A percentile compares a stretch with the other conserved stretches of the same genome.
phyloP scores from a whole-genome alignment of 2,797 vertebrate species.

The Eospalax fontanierii region DNA sequence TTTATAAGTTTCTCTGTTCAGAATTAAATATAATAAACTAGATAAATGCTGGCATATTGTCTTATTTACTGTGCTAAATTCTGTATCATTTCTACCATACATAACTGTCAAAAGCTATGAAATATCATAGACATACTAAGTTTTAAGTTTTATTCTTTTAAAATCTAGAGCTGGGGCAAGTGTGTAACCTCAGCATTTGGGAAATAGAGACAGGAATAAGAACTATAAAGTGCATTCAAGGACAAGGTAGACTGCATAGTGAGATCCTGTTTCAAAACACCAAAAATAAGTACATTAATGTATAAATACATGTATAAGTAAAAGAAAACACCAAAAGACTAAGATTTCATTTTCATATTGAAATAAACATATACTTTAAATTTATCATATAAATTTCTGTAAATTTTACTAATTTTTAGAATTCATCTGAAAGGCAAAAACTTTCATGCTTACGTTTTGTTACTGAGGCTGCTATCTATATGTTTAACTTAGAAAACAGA shows the following conservation, averaged over 20 bases:
- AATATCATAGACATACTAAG: conserved; percentile 34
- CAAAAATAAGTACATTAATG: conserved; percentile 5
- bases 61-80: conserved; percentile 42
- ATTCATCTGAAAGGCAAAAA: conserved; percentile 55
- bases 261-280: background rate
- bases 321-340: background rate
- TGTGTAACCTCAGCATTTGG: too few relatives aligned
- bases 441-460: conserved; percentile 17
- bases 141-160: background rate
- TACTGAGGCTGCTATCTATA: background rate
- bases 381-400: conserved; percentile 38
- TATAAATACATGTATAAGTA: background rate
- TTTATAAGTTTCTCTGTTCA: conserved; percentile 53
- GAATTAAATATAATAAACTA: conserved; percentile 63
- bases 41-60: conserved; percentile 33
- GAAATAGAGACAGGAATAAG: background rate
- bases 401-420: conserved; percentile 66
- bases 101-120: conserved; percentile 41
- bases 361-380: conserved; percentile 59
- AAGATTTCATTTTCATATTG: conserved; percentile 32
- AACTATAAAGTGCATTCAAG: background rate
- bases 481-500: conserved; percentile 42
- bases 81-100: background rate
- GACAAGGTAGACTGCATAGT: background rate
- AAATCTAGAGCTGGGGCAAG: too few relatives aligned